phyloP scores from a whole-genome alignment of 2,888 invertebrate genomes.

The Lordiphosa andalusiaca region DNA sequence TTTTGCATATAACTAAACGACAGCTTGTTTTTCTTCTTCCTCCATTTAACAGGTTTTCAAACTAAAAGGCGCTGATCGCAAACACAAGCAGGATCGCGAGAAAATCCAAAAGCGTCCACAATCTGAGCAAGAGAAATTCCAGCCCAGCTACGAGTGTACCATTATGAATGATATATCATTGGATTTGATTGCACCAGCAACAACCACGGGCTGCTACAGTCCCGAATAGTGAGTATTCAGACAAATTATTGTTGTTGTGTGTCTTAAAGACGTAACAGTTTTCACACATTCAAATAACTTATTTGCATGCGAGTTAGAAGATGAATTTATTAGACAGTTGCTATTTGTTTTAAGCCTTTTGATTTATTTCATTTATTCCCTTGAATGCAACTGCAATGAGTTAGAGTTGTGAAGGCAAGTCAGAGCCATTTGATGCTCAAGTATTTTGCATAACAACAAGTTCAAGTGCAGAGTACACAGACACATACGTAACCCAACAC shows the following conservation, averaged over 20 bases:
- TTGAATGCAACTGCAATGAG: too few relatives aligned
- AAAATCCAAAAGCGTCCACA: slow-evolving; percentile 93
- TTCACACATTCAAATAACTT: slow-evolving; percentile 10
- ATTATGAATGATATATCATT: slow-evolving; percentile 91
- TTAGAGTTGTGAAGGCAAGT: too few relatives aligned
- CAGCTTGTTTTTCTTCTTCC: neutral
- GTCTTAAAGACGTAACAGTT: too few relatives aligned
- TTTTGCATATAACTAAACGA: too few relatives aligned
- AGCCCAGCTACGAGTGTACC: slow-evolving; percentile 97
- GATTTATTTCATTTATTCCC: slow-evolving; percentile 20
- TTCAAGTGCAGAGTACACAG: slow-evolving; percentile 23
- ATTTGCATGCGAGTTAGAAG: slow-evolving; percentile 11
- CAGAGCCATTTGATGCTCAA: slow-evolving; percentile 17
- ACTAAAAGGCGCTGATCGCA: slow-evolving; percentile 97
- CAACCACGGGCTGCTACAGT: slow-evolving; percentile 77
- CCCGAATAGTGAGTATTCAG: slow-evolving; percentile 79
- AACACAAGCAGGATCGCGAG: slow-evolving; percentile 97
- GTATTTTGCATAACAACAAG: slow-evolving; percentile 34
- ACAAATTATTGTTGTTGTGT: slow-evolving; percentile 1
- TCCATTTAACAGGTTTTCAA: slow-evolving; percentile 84
- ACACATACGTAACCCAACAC: neutral
- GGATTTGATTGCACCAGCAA: slow-evolving; percentile 69
- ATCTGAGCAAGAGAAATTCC: slow-evolving; percentile 93
- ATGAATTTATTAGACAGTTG: slow-evolving; percentile 27
- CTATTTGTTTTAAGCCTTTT: slow-evolving; percentile 10